Evolutionary conservation across 2,888 invertebrate genomes (phyloP), one percentile per base, ranked within the genome.

Genomic region (Idaea biselata): DNA sequence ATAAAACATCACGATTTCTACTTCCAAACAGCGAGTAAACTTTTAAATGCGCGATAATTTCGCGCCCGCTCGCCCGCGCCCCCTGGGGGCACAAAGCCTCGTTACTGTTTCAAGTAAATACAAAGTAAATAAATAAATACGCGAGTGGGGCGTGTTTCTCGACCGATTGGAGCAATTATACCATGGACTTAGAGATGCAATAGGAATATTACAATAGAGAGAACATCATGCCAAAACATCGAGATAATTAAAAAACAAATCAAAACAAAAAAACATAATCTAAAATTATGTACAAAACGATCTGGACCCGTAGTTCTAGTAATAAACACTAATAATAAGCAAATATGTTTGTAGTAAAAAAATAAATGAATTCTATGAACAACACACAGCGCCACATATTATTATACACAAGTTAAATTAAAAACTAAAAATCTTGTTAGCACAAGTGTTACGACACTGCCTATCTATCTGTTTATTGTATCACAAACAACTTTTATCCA

Each of bases 71-170:
- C 65, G 58, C 44, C 63, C 60, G 67, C 66, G 57, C 65, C 63
- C 65, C 59, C 69, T 56, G 64, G 57, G 54, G 33, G 32, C 57
- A 54, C 62, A 58, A 60, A 74, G 73, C 73, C 82, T 83, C 83
- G 83, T 83, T 83, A 80, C 81, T 86, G 88, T 88, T 87, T 78
- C 84, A 85, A 56, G 85, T 88, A 91, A 88, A 89, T 89, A 89
- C 81, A 79, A 82, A 83, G 87, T 90, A 91, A 91, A 90, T 91
- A 91, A 91, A 91, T 91, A 91, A 91, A 91, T 90, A 89, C 80
- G 79, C 80, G 68, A 71, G 65, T 66, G 63, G 83, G 73, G 79
- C 91, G 93, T 92, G 91, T 88, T 91, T 88, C 74, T 67, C 64
- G 59, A 62, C 73, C 75, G 84, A 93, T 92, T 93, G 88, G 81